Conservation (phyloP, 2,888 invertebrate genomes). For the Antheraea assamensis region DNA sequence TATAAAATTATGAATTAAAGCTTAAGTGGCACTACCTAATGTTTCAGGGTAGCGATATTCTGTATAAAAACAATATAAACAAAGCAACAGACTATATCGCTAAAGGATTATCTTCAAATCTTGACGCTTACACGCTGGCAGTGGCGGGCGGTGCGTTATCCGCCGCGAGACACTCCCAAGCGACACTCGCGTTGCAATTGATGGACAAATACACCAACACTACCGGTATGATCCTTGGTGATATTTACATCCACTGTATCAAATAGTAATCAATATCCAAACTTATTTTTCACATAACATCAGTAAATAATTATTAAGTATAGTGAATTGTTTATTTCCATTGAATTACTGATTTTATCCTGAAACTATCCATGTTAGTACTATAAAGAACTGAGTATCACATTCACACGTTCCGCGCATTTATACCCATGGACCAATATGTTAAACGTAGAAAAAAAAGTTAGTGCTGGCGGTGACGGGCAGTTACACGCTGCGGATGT, state of each 20-base stretch:
- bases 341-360: too few species aligned
- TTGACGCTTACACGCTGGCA: conserved; percentile 88
- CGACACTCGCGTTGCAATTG: conserved; percentile 80
- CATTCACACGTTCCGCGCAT: too few species aligned
- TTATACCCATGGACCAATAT: too few species aligned
- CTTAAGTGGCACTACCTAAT: neutral
- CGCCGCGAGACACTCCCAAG: conserved; percentile 87
- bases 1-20: neutral
- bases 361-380: too few species aligned
- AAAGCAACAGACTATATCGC: conserved; percentile 90
- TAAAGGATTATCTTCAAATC: conserved; percentile 83
- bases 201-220: conserved; percentile 76
- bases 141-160: conserved; percentile 90
- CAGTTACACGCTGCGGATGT: neutral
- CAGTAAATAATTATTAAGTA: too few species aligned
- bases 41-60: conserved; percentile 59
- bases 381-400: too few species aligned
- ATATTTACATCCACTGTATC: neutral
- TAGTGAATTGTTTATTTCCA: too few species aligned
- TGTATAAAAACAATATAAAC: conserved; percentile 86
- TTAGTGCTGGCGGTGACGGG: conserved; percentile 17
- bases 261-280: too few species aligned
- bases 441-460: conserved; percentile 28
- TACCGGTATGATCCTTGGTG: conserved; percentile 53
- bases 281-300: too few species aligned